Evolutionary conservation across 2,797 vertebrate genomes (phyloP), one percentile per base, ranked within the genome.

Genomic region (Helostoma temminkii): DNA sequence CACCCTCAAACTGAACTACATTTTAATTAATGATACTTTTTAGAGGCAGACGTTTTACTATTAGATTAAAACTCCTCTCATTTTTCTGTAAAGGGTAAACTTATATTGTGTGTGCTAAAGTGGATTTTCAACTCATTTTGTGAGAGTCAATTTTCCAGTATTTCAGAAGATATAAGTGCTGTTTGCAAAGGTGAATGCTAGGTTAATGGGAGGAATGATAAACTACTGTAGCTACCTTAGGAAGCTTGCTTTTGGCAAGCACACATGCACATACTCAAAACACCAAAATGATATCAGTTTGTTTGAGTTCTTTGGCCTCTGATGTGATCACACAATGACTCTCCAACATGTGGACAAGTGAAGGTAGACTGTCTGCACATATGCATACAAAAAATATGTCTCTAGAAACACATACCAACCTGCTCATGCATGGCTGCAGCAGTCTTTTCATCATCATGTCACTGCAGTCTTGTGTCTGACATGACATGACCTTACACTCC

Each of bases 131-230:
- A 49, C 59, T 69, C 80, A 43, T 75, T 78, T 68, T 56, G 18
- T 56, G 34, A 25, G 69, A 72, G 53, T 76, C 24, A 47, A 65
- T 83, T 81, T 81, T 75, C 60, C 49, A 32, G 67, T 30, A 66
- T 68, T 82, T 74, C 32, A 7, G 37, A 34, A 81, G 71, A 87
- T 76, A 77, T 78, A 81, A 71, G 57, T 34, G 62, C 66, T 60
- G 63, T 86, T 84, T 71, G 74, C 74, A 80, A 63, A 91, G 87
- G 87, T 88, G 87, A 85, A 68, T 22, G 50, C 28, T 75, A 86
- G 90, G 86, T 91, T 85, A 88, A 88, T 86, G 82, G 78, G 68
- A 71, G 61, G 53, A 47, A 82, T 83, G 88, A 90, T 88, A 52
- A 88, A 90, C 66, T 84, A 50, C 81, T 24, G 22, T 66, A 67